Base-by-base conservation (phyloP, 1,140 invertebrate species). In the Ostrea denselamellosa region DNA sequence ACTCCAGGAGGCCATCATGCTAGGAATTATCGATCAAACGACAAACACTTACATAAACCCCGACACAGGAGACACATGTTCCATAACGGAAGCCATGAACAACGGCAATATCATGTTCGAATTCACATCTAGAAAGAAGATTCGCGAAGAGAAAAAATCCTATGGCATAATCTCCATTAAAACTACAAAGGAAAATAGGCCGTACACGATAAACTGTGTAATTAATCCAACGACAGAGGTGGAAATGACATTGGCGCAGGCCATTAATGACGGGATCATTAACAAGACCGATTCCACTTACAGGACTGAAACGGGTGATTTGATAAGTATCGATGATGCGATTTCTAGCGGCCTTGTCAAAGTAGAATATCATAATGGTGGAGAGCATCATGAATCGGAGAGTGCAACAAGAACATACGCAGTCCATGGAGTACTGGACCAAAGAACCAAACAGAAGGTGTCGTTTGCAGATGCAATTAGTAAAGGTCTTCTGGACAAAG, bases 31-130 rank as follows among this genome's bases (percentile, higher is more conserved):
- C 17, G 92, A 94, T 85, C 91, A 93, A 53, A 91, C 90, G 9
- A 86, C 85, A 44, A 88, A 86, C 8, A 89, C 87, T 10, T 93
- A 91, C 86, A 81, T 92, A 28, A 90, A 94, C 85, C 90, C 89
- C 0, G 71, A 85, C 19, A 93, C 92, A 0, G 91, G 91, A 10
- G 88, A 90, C 62, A 89, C 86, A 44, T 93, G 96, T 28, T 90
- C 95, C 0, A 92, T 96, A 44, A 92, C 93, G 17, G 95, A 96
- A 83, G 96, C 96, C 25, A 95, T 96, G 91, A 95, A 93, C 86
- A 91, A 94, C 68, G 95, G 95, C 19, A 91, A 95, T 28, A 93
- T 96, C 25, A 90, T 94, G 71, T 93, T 95, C 52, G 93, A 94
- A 83, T 92, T 93, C 84, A 92, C 92, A 53, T 91, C 93, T 9